phyloP scores from a whole-genome alignment of 2,797 vertebrate species.

The Bradypodion ventrale region DNA sequence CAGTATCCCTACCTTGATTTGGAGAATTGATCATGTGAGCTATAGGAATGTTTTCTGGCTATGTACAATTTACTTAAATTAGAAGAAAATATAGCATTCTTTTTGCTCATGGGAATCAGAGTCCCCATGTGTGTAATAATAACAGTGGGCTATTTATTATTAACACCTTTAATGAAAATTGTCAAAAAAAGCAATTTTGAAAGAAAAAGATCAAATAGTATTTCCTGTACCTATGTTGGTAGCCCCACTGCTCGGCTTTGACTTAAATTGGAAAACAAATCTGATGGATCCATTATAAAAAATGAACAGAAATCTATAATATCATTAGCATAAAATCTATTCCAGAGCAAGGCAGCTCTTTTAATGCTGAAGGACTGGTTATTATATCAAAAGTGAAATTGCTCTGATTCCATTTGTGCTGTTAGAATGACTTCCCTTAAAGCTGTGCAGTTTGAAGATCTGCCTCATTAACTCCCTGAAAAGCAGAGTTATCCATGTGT shows the following conservation, averaged over 20 bases:
- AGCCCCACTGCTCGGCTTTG: constrained; percentile 8
- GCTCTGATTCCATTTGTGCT: constrained; percentile 36
- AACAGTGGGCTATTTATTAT: background rate
- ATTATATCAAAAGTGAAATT: constrained; percentile 32
- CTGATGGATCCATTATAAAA: constrained; percentile 15
- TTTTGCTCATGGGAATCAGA: background rate
- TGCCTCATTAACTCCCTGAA: constrained; percentile 33
- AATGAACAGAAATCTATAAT: constrained; percentile 16
- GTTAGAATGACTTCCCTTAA: constrained; percentile 14
- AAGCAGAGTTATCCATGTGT: constrained; percentile 22
- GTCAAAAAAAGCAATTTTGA: background rate
- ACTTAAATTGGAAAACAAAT: constrained; percentile 17
- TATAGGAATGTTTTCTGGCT: background rate
- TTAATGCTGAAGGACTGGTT: constrained; percentile 16
- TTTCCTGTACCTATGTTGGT: background rate
- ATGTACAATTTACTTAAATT: background rate
- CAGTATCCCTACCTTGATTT: background rate
- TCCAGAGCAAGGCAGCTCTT: constrained; percentile 14
- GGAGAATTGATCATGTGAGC: background rate
- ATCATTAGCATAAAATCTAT: constrained; percentile 38
- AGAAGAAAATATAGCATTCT: background rate
- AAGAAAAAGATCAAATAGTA: constrained; percentile 20
- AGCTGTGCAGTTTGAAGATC: constrained; percentile 28
- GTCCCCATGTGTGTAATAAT: background rate
- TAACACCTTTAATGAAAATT: background rate